These are phyloP conservation scores for Stenodema calcarata DNA, from an alignment of 2,888 invertebrate genomes.

Conservation along the genomic window DNA sequence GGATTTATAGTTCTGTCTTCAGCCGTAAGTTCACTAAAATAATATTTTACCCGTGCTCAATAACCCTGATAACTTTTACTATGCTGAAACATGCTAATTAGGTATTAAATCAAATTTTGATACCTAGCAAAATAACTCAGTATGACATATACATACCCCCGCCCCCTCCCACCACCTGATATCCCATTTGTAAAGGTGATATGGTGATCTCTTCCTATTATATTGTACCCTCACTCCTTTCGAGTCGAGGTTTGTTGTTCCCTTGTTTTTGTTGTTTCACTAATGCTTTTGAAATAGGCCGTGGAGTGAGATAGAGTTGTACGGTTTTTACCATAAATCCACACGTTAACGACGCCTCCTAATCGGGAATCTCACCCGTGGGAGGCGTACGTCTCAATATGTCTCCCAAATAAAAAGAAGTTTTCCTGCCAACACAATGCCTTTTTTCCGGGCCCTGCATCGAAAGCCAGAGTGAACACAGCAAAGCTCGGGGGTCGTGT, in stretches of 20 bases:
- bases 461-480: neutral
- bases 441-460: neutral
- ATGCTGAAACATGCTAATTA: no score
- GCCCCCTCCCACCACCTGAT: no score
- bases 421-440: neutral
- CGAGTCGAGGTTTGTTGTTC: neutral
- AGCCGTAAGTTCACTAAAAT: no score
- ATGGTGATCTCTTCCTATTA: no score
- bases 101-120: no score
- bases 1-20: no score
- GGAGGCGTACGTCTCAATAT: conserved; percentile 45
- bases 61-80: no score
- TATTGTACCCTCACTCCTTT: neutral
- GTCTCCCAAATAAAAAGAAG: conserved; percentile 19
- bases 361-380: conserved; percentile 38
- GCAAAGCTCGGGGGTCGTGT: conserved; percentile 35
- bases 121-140: no score
- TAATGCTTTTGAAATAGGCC: neutral
- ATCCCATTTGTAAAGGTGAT: no score
- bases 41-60: no score
- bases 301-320: neutral
- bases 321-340: conserved; percentile 26
- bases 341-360: conserved; percentile 24
- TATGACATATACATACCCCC: no score
- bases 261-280: neutral